Base-by-base conservation (phyloP, 2,888 invertebrate genomes). In the Gnatocerus cornutus region DNA sequence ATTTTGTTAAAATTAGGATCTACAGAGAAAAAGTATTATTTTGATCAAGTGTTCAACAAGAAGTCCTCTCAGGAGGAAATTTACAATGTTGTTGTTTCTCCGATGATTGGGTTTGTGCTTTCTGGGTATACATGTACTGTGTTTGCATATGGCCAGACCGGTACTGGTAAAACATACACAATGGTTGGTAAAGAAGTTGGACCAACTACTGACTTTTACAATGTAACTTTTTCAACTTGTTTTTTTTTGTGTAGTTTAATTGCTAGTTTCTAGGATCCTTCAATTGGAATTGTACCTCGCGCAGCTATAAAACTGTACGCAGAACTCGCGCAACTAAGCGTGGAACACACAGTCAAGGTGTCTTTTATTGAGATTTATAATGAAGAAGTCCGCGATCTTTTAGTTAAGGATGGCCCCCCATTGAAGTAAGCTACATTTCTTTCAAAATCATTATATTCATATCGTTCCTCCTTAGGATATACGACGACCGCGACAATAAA, bases 121-220 rank as follows among this genome's bases (percentile, higher is more conserved):
- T 88, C 90, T 21, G 99, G 99, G 0, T 99, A 98, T 85, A 99
- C 98, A 85, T 99, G 98, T 84, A 99, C 99, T 0, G 96, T 99
- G 12, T 99, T 99, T 87, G 98, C 98, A 14, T 99, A 95, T 86
- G 98, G 97, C 3, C 95, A 95, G 85, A 95, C 95, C 0, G 95
- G 95, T 59, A 94, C 94, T 0, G 99, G 99, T 4, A 99, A 99
- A 86, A 99, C 99, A 0, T 97, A 94, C 81, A 99, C 99, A 0
- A 99, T 99, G 48, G 37, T 56, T 2, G 66, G 90, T 73, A 88
- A 89, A 64, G 87, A 87, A 0, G 85, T 87, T 0, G 87, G 89
- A 74, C 78, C 86, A 7, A 6, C 88, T 89, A 37, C 30, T 14
- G 33, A 53, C 30, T 14, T 52, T 14, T 1, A 7, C 1, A 14